Base-by-base conservation (phyloP, 2,888 invertebrate species). In the Temnothorax rugatulus region DNA sequence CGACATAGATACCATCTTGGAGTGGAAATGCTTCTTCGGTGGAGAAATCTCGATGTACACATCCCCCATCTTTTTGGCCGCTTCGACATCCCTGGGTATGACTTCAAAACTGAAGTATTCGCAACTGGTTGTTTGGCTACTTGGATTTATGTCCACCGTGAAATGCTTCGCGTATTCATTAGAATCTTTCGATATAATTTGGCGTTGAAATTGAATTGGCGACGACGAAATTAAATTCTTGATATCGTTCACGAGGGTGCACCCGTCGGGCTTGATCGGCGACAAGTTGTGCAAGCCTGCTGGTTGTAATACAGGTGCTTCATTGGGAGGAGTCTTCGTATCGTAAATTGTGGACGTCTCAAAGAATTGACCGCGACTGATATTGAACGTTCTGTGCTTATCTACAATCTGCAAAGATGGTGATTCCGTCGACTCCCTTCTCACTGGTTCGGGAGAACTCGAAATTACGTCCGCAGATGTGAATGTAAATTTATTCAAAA, bases 401-500 rank as follows among this genome's bases (percentile, higher is more conserved):
- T 81, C 59, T 9, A 7, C 0, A 11, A 1, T n/a, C 18, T 59
- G 59, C 1, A 18, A 73, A 38, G 13, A 21, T 9, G 57, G 13
- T 0, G 54, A 44, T 8, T 47, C 79, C 4, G 13, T 34, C 13
- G 47, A 81, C 9, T 79, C 79, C 11, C 15, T n/a, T 44, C 41
- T 71, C 0, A 7, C 0, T 2, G 21, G 5, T 18, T 61, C 15
- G 2, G 41, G 57, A 29, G 69, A 66, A 71, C 34, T 75, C 13
- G 52, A 29, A 5, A 68, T 18, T 54, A 63, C 29, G 18, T 69
- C 50, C 11, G 54, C 7, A 47, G 84, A 15, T 7, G 61, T 38
- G 0, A 85, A 83, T 2, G 47, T 61, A n/a, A 93, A 88, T 69
- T 93, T 88, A 75, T 93, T 90, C 9, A 93, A 87, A 9, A 94